Conservation (phyloP, 64 coral and sea anemone genomes). For the Pocillopora damicornis region DNA sequence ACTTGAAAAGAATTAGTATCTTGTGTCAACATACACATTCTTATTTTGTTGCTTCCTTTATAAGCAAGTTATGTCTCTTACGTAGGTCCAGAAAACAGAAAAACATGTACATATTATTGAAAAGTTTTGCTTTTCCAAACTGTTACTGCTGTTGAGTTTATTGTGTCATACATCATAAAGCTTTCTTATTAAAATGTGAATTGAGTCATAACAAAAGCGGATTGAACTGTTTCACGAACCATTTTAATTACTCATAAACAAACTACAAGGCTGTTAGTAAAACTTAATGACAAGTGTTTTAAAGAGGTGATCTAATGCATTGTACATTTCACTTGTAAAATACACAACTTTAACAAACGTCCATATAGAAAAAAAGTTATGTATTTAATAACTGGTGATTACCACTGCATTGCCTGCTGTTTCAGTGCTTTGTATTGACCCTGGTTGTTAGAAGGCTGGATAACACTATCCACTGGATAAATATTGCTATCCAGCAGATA, state of each 20-base stretch:
- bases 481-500: too few relatives aligned
- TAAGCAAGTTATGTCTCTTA: not conserved
- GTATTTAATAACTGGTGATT: slow-evolving; percentile 23
- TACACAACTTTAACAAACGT: not conserved
- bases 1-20: not conserved
- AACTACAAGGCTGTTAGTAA: not conserved
- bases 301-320: not conserved
- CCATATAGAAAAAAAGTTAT: not conserved
- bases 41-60: not conserved
- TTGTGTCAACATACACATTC: not conserved
- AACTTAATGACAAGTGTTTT: not conserved
- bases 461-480: too few relatives aligned
- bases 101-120: not conserved
- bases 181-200: not conserved
- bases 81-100: not conserved
- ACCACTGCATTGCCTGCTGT: not conserved
- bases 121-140: not conserved
- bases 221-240: too few relatives aligned
- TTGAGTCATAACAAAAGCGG: not conserved
- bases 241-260: slow-evolving; percentile 8
- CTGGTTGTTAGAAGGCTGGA: too few relatives aligned
- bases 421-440: not conserved
- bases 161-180: not conserved
- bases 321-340: not conserved
- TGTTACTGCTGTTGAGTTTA: not conserved